Conservation (phyloP, 2,888 invertebrate species). For the Amphipyra tragopoginis region DNA sequence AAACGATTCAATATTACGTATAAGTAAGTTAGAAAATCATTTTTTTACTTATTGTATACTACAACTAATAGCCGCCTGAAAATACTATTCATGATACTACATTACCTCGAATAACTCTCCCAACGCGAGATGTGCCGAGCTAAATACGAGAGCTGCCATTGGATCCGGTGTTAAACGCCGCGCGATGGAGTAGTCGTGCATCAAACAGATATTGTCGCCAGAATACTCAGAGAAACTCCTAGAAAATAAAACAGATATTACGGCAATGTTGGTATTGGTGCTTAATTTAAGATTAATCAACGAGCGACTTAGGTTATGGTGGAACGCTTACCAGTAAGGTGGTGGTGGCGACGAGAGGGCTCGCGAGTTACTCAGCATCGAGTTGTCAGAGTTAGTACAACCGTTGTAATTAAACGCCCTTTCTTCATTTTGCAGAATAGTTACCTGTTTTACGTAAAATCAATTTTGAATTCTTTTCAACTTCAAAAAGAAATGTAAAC, state of each 20-base stretch:
- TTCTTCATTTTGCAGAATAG: conserved; percentile 83
- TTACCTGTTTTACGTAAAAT: conserved; percentile 69
- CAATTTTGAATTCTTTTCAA: background rate
- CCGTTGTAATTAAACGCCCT: conserved; percentile 83
- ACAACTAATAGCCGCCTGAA: too few relatives aligned
- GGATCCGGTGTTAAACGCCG: conserved; percentile 86
- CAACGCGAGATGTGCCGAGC: conserved; percentile 92
- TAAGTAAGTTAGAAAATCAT: too few relatives aligned
- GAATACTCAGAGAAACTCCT: conserved; percentile 91
- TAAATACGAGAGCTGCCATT: conserved; percentile 91
- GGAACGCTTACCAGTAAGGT: conserved; percentile 78
- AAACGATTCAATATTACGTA: conserved; percentile 11
- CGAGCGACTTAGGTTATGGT: background rate
- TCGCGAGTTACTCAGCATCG: conserved; percentile 72
- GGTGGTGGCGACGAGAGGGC: conserved; percentile 74
- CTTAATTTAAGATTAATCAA: too few relatives aligned
- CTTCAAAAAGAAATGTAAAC: too few relatives aligned
- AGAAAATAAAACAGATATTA: conserved; percentile 12
- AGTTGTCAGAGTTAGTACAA: conserved; percentile 78
- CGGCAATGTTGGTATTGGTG: background rate
- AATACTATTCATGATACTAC: background rate
- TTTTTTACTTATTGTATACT: too few relatives aligned
- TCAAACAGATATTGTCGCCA: conserved; percentile 92
- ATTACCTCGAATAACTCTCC: conserved; percentile 94
- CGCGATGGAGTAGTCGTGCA: conserved; percentile 92